A percentile compares a stretch with the other conserved stretches of the same genome.
phyloP scores from a whole-genome alignment of 2,113 vertebrate genomes.

The Anseranas semipalmata region DNA sequence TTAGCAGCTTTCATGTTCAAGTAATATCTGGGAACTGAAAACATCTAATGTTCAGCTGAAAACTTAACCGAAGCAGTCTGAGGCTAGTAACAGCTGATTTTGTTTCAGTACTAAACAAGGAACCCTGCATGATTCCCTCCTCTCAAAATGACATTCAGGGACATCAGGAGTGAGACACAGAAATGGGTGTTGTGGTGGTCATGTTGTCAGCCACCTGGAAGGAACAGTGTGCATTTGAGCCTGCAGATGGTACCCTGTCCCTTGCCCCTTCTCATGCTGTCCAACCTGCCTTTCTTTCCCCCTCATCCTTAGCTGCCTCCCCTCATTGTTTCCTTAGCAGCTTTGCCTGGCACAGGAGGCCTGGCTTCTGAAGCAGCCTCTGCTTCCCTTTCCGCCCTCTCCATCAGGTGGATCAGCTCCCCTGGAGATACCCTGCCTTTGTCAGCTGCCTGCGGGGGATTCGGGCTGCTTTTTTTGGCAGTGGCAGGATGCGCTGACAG shows the following conservation, averaged over 20 bases:
- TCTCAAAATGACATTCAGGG: neutral
- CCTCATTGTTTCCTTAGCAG: neutral
- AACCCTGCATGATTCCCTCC: neutral
- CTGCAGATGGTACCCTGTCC: neutral
- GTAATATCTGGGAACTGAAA: neutral
- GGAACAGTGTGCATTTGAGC: neutral
- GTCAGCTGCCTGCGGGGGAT: neutral
- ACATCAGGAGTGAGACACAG: neutral
- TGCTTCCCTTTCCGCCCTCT: neutral
- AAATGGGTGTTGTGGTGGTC: neutral
- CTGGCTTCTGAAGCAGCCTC: neutral
- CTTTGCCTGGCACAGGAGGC: neutral
- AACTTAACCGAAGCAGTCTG: neutral
- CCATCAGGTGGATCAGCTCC: fast-evolving
- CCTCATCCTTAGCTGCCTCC: neutral
- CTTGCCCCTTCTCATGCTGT: neutral
- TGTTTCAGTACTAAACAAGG: neutral
- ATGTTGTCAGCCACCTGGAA: neutral
- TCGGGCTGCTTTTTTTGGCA: neutral
- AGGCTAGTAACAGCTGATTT: neutral
- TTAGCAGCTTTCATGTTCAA: neutral
- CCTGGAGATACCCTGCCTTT: neutral
- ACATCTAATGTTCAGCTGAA: neutral
- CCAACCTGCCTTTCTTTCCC: neutral
- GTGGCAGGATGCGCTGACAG: neutral